A percentile compares a stretch with the other conserved stretches of the same genome.
Evolutionary conservation across 2,113 vertebrate species (phyloP).

Genomic region (Nibea albiflora): DNA sequence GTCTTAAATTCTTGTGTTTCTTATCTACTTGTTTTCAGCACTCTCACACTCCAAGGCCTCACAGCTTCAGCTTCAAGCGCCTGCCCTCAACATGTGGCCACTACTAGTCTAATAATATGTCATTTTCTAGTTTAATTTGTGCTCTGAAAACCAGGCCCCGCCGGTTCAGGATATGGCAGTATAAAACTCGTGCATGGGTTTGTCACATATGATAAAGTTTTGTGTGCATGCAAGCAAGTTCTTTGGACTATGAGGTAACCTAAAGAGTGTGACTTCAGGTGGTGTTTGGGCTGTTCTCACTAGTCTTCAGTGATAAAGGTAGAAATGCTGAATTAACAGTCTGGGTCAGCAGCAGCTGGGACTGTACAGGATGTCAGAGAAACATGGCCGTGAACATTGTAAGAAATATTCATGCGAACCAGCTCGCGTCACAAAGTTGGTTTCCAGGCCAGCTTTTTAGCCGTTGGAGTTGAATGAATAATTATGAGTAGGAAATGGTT

Average conservation of each 20-base stretch:
- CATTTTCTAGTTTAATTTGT: constrained; percentile 17
- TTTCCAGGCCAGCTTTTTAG: neutral
- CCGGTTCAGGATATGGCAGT: constrained; percentile 23
- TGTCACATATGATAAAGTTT: constrained; percentile 28
- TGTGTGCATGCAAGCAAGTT: neutral
- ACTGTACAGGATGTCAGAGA: neutral
- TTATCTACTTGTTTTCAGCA: constrained; percentile 33
- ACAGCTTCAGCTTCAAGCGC: constrained; percentile 13
- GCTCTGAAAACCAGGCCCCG: constrained; percentile 6
- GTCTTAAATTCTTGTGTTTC: constrained; percentile 3
- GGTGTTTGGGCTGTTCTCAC: neutral
- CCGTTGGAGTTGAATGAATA: neutral
- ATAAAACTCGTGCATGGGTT: constrained; percentile 6
- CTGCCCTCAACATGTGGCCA: constrained; percentile 20
- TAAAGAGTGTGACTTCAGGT: neutral
- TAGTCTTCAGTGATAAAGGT: constrained; percentile 10
- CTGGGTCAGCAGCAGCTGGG: constrained; percentile 6
- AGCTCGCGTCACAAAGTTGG: neutral
- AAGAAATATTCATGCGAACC: neutral
- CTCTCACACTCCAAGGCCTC: constrained; percentile 27
- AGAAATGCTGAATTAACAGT: neutral
- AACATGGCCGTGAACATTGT: neutral
- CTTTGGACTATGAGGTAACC: neutral
- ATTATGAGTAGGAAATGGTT: neutral
- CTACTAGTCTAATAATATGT: constrained; percentile 15